Percentiles rank a stretch among this genome's conserved stretches.
Evolutionary conservation across 2,113 vertebrate species (phyloP).

Genomic region (Neolamprologus brichardi): DNA sequence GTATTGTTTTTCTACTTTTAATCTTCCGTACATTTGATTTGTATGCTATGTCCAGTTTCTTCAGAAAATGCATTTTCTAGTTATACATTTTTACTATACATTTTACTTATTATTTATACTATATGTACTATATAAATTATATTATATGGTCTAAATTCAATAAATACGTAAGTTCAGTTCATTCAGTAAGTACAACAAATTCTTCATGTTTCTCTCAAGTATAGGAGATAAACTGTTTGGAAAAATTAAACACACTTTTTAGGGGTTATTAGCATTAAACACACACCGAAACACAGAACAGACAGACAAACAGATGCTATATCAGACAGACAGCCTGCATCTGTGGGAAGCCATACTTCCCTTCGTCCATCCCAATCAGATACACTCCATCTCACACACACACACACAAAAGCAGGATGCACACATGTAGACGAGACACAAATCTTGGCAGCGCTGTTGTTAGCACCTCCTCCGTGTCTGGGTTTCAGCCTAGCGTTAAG

Average conservation of each 20-base stretch:
- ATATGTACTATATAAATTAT: not conserved
- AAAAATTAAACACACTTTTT: not conserved
- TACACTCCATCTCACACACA: constrained; percentile 11
- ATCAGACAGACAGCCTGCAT: constrained; percentile 41
- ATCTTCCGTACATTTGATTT: fast-evolving
- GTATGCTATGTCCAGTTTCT: fast-evolving
- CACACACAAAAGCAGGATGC: not conserved
- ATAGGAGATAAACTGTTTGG: not conserved
- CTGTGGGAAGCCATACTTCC: constrained; percentile 31
- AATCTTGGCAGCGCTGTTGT: constrained; percentile 14
- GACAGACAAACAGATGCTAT: constrained; percentile 42
- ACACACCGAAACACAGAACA: not conserved
- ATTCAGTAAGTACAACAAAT: not conserved
- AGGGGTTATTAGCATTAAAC: not conserved
- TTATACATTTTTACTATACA: not conserved
- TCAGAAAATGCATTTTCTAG: not conserved
- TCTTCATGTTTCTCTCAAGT: not conserved
- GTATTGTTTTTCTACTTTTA: fast-evolving
- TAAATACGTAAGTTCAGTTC: not conserved
- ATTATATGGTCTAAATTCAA: not conserved
- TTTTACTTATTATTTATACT: not conserved
- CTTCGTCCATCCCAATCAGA: constrained; percentile 46
- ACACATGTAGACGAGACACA: not conserved
- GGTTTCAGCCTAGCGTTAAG: not conserved
- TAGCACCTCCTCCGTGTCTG: constrained; percentile 12